Percentiles rank a stretch among this genome's conserved stretches.
Evolutionary conservation across 2,797 vertebrate species (phyloP).

Genomic region (Gephyroberyx darwinii): DNA sequence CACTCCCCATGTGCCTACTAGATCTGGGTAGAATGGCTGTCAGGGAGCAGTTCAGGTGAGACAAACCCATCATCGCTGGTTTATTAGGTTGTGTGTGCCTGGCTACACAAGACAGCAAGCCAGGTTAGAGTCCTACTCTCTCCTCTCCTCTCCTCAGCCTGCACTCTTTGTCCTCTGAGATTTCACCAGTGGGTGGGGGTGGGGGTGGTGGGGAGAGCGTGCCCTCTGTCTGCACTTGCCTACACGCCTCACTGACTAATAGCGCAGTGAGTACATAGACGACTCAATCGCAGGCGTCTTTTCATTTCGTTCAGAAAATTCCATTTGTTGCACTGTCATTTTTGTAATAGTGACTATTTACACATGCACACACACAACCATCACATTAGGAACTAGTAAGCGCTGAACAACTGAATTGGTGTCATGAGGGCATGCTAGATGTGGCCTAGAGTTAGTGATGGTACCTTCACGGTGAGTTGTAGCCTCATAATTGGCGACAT

Average conservation of each 20-base stretch:
- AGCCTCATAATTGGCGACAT: no score
- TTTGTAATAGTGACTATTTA: slow-evolving; percentile 41
- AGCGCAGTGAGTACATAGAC: background rate
- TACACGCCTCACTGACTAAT: slow-evolving; percentile 16
- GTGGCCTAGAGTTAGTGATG: no score
- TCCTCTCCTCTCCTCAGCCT: background rate
- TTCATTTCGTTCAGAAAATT: slow-evolving; percentile 53
- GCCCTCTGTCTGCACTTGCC: slow-evolving; percentile 19
- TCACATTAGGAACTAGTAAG: slow-evolving; percentile 38
- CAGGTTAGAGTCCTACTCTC: slow-evolving; percentile 6
- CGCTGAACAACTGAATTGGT: slow-evolving; percentile 35
- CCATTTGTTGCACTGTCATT: slow-evolving; percentile 30
- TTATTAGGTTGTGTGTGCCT: slow-evolving; percentile 51
- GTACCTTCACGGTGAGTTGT: no score
- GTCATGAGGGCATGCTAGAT: slow-evolving; percentile 45
- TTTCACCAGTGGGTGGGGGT: background rate
- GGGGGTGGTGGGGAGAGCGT: slow-evolving; percentile 7
- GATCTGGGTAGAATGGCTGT: slow-evolving; percentile 12
- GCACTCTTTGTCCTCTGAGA: background rate
- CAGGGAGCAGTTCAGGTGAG: slow-evolving; percentile 40
- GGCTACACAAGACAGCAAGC: slow-evolving; percentile 34
- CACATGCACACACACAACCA: slow-evolving; percentile 31
- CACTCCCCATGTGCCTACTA: slow-evolving; percentile 30
- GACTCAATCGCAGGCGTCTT: slow-evolving; percentile 37
- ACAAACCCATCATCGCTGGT: slow-evolving; percentile 46